phyloP scores from a whole-genome alignment of 2,113 vertebrate genomes.

The Pogona vitticeps region DNA sequence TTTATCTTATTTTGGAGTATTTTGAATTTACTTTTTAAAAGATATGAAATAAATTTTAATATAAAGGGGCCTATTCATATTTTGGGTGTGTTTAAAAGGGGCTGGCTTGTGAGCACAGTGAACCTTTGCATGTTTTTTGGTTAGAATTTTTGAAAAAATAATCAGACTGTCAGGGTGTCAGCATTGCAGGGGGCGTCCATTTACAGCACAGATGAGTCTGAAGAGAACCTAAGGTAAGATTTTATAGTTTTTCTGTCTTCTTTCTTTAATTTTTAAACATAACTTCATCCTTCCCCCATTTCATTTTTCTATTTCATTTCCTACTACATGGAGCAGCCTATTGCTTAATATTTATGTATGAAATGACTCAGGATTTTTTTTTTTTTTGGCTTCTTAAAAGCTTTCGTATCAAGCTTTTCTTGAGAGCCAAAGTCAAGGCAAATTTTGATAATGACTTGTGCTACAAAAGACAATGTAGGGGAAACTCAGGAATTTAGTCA shows the following conservation, averaged over 20 bases:
- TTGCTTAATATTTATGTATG: conserved; percentile 60
- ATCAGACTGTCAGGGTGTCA: conserved; percentile 90
- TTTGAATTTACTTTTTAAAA: conserved; percentile 63
- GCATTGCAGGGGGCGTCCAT: conserved; percentile 96
- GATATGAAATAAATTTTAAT: conserved; percentile 29
- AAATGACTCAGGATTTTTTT: conserved; percentile 32
- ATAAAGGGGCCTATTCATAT: conserved; percentile 55
- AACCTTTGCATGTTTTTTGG: conserved; percentile 93
- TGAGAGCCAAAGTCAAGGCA: conserved; percentile 25
- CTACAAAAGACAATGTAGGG: conserved; percentile 45
- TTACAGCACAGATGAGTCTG: conserved; percentile 98
- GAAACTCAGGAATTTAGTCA: conserved; percentile 64
- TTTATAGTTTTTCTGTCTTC: conserved; percentile 70
- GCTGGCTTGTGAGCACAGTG: conserved; percentile 84
- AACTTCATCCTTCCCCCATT: conserved; percentile 59
- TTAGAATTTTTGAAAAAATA: conserved; percentile 82
- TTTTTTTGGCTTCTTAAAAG: conserved; percentile 61
- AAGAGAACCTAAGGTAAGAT: conserved; percentile 95
- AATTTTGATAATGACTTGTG: conserved; percentile 49
- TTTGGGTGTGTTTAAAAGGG: conserved; percentile 72
- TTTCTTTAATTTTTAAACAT: conserved; percentile 70
- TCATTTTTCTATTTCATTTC: too few relatives aligned
- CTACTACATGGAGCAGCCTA: conserved; percentile 57
- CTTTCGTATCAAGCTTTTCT: conserved; percentile 15
- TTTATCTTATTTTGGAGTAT: conserved; percentile 51